Evolutionary conservation across 23 tunicate species (phyloP), one percentile per base, ranked within the genome.

Genomic region (Ascidia mentula): DNA sequence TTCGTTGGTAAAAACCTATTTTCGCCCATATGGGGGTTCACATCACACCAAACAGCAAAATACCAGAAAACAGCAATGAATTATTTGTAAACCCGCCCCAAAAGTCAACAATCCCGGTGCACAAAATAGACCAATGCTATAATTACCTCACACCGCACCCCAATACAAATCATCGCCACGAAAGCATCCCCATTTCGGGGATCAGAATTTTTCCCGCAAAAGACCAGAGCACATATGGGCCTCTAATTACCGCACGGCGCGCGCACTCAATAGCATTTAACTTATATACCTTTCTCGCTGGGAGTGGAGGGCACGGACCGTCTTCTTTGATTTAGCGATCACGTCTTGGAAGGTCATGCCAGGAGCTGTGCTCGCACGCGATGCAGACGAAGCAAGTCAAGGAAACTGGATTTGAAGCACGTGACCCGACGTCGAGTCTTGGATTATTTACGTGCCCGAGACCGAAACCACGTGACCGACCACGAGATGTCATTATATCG

Each of bases 291-390:
- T 89, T 46, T 83, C 79, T 12, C 95, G 84, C 28, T 80, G 89
- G 36, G 73, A 76, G 31, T 80, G 85, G 28, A 89, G 70, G 31
- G 40, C 37, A 26, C 73, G 79, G 13, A 89, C 86, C 15, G 88
- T 75, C 37, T 75, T 80, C 78, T 80, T 80, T 37, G 95, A 89
- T 32, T 84, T 75, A n/a, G 36, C 30, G 31, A 89, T 89, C 38
- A 89, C 89, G 40, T 89, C 95, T 15, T 84, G 77, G 40, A 79
- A 89, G 15, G 95, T 89, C 77, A 80, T 40, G 22, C 82, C 95
- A 24, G 85, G 72, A 28, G 92, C 46, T 37, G 92, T 88, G 61
- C 28, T 40, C 37, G 26, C 37, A 79, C 37, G 53, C 53, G 46
- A 17, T 20, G n/a, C 31, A 6, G 22, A 37, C 24, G 36, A 80